Percentiles rank a stretch among this genome's conserved stretches.
These are phyloP conservation scores for Coptotermes formosanus DNA, from an alignment of 1,140 invertebrate species.

Conservation along the genomic window DNA sequence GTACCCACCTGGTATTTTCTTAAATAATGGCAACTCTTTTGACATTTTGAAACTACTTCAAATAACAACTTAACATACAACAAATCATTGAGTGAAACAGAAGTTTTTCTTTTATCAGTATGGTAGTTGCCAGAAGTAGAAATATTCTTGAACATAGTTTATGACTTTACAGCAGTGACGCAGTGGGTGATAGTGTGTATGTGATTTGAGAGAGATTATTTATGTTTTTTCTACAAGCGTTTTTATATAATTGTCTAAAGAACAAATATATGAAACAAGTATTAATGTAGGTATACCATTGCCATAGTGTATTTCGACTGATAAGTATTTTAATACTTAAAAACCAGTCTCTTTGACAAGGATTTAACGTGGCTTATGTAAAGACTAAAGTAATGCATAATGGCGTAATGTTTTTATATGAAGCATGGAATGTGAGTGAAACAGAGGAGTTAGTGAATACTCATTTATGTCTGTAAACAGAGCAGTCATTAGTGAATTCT, in stretches of 20 bases:
- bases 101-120: not conserved
- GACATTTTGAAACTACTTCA: not conserved
- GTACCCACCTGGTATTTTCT: not conserved
- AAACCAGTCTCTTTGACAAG: constrained; percentile 12
- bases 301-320: constrained; percentile 26
- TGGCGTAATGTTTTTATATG: not conserved
- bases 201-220: constrained; percentile 34
- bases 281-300: constrained; percentile 32
- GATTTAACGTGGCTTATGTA: constrained; percentile 23
- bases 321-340: constrained; percentile 27
- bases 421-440: not conserved
- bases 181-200: not conserved
- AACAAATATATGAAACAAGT: constrained; percentile 19
- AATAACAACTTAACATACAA: not conserved
- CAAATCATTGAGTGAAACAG: not conserved
- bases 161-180: not conserved
- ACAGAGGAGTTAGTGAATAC: not conserved
- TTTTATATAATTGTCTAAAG: constrained; percentile 26
- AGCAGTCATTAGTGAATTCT: not conserved
- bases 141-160: not conserved
- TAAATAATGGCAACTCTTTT: constrained; percentile 4
- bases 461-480: constrained; percentile 17
- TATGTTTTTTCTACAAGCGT: constrained; percentile 28
- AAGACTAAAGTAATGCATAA: constrained; percentile 15
- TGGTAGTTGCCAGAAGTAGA: not conserved